Percentiles rank a stretch among this genome's conserved stretches.
Evolutionary conservation across 2,797 vertebrate species (phyloP).

Genomic region (Sparus aurata): DNA sequence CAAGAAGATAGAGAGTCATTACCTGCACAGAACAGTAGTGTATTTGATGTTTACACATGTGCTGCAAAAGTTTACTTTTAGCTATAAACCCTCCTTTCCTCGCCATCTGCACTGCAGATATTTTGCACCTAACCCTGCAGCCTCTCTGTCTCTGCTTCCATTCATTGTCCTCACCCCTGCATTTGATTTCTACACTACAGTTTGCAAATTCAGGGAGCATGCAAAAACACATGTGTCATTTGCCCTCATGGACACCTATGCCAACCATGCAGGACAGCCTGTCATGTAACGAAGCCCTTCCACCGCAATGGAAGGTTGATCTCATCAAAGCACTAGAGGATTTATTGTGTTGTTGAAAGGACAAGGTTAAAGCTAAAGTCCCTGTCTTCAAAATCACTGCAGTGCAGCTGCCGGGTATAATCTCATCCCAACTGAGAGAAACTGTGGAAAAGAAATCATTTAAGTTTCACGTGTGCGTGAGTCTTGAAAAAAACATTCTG

Average conservation of each 20-base stretch:
- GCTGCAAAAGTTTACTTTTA: too few species aligned
- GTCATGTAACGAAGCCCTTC: constrained; percentile 26
- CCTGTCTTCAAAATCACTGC: constrained; percentile 22
- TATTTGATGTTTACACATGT: not conserved
- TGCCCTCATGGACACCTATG: constrained; percentile 22
- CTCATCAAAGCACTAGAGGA: constrained; percentile 20
- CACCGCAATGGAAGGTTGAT: constrained; percentile 2
- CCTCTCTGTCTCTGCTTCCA: constrained; percentile 7
- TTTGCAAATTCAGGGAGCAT: constrained; percentile 1
- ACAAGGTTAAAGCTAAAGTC: constrained; percentile 25
- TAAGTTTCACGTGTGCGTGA: not conserved
- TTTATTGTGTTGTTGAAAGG: constrained; percentile 33
- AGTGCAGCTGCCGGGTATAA: constrained; percentile 13
- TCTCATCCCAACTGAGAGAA: not conserved
- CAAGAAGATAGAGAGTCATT: constrained; percentile 36
- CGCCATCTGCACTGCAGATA: constrained; percentile 41
- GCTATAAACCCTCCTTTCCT: constrained; percentile 8
- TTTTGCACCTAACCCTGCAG: constrained; percentile 35
- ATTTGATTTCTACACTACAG: constrained; percentile 23
- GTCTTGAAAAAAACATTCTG: not conserved
- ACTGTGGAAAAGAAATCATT: not conserved
- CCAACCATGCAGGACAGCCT: constrained; percentile 20
- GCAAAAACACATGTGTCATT: constrained; percentile 21
- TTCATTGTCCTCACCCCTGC: constrained; percentile 13
- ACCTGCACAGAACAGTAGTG: not conserved